Percentiles rank a stretch among this genome's conserved stretches.
Conservation (phyloP, 2,888 invertebrate genomes). For the Tinea semifulvella region DNA sequence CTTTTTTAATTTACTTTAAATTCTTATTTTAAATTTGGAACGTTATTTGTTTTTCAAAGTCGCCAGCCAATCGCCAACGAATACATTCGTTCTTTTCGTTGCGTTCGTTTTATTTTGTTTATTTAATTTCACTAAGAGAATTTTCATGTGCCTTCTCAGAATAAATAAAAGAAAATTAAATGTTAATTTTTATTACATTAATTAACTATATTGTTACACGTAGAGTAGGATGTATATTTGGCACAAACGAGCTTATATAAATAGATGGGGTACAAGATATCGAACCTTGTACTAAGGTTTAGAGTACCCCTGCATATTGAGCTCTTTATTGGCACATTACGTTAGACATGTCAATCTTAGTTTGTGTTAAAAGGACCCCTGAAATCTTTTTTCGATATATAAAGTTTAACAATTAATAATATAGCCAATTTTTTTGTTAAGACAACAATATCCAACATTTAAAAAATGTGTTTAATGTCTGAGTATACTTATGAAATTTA, state of each 20-base stretch:
- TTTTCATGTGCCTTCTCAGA: constrained; percentile 66
- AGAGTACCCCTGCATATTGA: background rate
- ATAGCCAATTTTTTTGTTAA: too few relatives aligned
- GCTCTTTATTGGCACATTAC: constrained; percentile 3
- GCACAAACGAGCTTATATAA: constrained; percentile 11
- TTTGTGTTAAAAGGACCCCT: background rate
- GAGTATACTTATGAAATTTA: too few relatives aligned
- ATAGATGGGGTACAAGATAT: background rate
- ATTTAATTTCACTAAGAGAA: constrained; percentile 37
- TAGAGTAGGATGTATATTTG: constrained; percentile 28
- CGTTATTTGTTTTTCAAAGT: too few relatives aligned
- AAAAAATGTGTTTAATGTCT: too few relatives aligned
- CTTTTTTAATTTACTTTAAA: too few relatives aligned
- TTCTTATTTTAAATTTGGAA: too few relatives aligned
- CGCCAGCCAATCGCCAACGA: background rate
- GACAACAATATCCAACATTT: too few relatives aligned
- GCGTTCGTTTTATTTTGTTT: background rate
- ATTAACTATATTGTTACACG: constrained; percentile 51
- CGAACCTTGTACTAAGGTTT: background rate
- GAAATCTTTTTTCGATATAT: constrained; percentile 7
- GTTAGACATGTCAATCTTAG: background rate
- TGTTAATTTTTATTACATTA: constrained; percentile 50
- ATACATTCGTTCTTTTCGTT: background rate
- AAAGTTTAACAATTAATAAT: too few relatives aligned
- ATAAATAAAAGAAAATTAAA: constrained; percentile 47